Conservation (phyloP, 2,113 vertebrate genomes). For the Oryzias curvinotus region DNA sequence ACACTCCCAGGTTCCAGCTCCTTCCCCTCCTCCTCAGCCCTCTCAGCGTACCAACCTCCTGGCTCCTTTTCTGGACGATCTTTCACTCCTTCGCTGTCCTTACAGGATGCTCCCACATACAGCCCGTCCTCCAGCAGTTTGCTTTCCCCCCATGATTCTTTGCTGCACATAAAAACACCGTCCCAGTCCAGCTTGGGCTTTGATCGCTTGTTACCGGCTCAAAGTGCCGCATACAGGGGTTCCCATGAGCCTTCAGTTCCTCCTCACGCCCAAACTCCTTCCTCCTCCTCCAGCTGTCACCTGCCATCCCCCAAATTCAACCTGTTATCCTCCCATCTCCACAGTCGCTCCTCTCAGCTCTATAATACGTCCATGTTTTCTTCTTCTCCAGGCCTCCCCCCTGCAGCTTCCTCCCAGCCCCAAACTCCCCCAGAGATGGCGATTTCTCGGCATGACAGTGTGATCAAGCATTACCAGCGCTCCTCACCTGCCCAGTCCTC, state of each 20-base stretch:
- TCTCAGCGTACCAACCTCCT: constrained; percentile 91
- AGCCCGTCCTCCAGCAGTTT: constrained; percentile 85
- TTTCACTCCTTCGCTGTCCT: constrained; percentile 85
- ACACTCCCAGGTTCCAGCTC: constrained; percentile 86
- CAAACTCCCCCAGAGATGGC: constrained; percentile 77
- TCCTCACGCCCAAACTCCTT: constrained; percentile 67
- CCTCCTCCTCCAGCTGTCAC: constrained; percentile 78
- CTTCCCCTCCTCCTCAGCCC: constrained; percentile 86
- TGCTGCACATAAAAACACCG: constrained; percentile 81
- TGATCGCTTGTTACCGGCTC: constrained; percentile 75
- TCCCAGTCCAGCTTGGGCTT: constrained; percentile 77
- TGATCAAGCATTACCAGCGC: constrained; percentile 92
- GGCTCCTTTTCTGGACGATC: constrained; percentile 88
- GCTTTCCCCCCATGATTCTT: constrained; percentile 82
- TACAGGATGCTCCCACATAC: constrained; percentile 87
- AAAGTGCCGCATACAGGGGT: constrained; percentile 70
- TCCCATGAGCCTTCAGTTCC: constrained; percentile 68
- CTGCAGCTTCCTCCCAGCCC: constrained; percentile 52
- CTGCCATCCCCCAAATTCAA: constrained; percentile 85
- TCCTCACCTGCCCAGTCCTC: constrained; percentile 76
- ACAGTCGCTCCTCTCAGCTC: constrained; percentile 80
- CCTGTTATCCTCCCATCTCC: constrained; percentile 84
- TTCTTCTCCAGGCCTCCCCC: constrained; percentile 66
- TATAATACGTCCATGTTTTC: constrained; percentile 87
- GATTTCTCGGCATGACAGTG: constrained; percentile 85